Evolutionary conservation across 2,888 invertebrate genomes (phyloP), one percentile per base, ranked within the genome.

Genomic region (Leistus spinibarbis): DNA sequence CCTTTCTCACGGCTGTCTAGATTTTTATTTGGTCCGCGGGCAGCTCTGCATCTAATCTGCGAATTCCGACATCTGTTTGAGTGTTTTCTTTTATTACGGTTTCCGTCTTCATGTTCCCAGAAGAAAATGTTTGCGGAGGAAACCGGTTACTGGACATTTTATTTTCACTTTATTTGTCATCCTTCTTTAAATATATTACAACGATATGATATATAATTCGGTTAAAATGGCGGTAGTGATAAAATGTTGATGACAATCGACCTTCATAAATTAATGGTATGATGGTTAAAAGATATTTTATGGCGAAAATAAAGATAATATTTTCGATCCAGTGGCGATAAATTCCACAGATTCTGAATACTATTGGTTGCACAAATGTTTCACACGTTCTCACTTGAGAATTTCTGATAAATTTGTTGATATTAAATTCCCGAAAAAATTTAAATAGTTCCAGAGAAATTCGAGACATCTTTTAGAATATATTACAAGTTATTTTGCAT

Each of bases 11-110:
- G 20, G 23, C 23, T 64, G 64, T 64, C 17, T 64, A 17, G 27
- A 13, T 23, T 64, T 64, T 64, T 64, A 64, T 23, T 23, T 23
- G 9, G 23, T 66, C 53, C 54, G 17, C 56, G n/a, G 19, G 20
- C 54, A 16, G 53, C 56, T 72, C 72, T 72, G 72, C 72, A 72
- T 72, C 72, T 72, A 66, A 72, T 72, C 72, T 72, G 57, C 72
- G 72, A 72, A 72, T 72, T 27, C 72, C 66, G 57, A 72, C 72
- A 72, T 65, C 65, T 72, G 72, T 24, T 72, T 72, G 56, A 72
- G 72, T 72, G 72, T 72, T 72, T 72, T 66, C 57, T 66, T 72
- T 72, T 72, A 72, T 72, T 72, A 66, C 24, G 64, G 72, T 54
- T 66, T 54, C 23, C 57, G 62, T 65, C 22, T 65, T 64, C 54